Evolutionary conservation across 2,113 vertebrate genomes (phyloP).

Genomic region (Pandion haliaetus): DNA sequence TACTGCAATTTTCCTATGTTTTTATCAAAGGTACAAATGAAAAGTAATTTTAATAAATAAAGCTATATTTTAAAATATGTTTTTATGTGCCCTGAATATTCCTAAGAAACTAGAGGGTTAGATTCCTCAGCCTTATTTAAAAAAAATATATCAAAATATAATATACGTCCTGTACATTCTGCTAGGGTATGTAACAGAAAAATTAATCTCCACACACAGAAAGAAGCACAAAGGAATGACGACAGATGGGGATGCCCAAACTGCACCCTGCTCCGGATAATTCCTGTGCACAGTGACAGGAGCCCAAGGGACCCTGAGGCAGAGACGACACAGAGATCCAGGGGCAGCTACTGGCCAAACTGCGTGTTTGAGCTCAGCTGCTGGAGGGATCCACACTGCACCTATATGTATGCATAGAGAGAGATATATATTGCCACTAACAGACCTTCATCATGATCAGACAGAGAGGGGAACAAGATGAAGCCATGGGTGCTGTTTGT

Average conservation of each 20-base stretch:
- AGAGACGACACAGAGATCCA: background rate
- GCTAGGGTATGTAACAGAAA: background rate
- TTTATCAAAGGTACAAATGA: background rate
- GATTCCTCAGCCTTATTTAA: background rate
- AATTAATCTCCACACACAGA: background rate
- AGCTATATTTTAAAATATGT: background rate
- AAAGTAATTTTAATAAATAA: background rate
- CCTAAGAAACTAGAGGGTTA: background rate
- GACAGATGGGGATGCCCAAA: accelerated
- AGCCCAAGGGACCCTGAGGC: background rate
- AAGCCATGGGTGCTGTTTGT: accelerated
- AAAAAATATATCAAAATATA: background rate
- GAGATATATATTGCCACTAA: background rate
- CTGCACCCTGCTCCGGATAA: background rate
- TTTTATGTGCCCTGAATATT: background rate
- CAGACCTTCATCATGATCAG: background rate
- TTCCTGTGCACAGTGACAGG: background rate
- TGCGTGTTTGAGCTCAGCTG: background rate
- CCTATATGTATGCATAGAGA: accelerated
- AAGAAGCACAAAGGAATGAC: background rate
- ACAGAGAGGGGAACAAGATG: background rate
- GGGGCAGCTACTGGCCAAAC: background rate
- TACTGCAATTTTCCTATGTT: background rate
- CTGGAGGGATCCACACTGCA: background rate
- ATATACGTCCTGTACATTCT: accelerated